Base-by-base conservation (phyloP, 2,888 invertebrate genomes). In the Conchocele bisecta region DNA sequence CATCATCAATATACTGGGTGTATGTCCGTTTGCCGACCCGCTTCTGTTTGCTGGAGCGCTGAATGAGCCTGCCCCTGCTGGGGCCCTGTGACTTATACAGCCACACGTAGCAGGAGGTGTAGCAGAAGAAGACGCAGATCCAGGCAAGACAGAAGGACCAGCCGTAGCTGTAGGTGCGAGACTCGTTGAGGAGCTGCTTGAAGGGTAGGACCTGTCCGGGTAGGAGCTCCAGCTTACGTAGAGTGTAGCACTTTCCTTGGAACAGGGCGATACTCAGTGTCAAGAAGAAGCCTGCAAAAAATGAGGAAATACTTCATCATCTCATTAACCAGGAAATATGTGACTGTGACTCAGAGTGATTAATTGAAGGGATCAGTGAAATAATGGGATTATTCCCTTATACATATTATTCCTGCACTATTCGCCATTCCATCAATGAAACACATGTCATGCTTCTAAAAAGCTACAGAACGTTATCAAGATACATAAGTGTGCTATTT, bases 111-210 rank as follows among this genome's bases (percentile, higher is more conserved):
- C 85, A 82, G 13, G 83, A 79, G 4, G 78, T 72, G 54, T 86
- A 86, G 61, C 83, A 83, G 50, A 87, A 71, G 53, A 79, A 81
- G 11, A 88, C 88, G 58, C 88, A 88, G 28, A 88, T 86, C 88
- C 88, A 88, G n/a, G 88, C 87, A 3, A 88, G 70, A 3, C 81
- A 80, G 68, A 88, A 88, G 1, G 88, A 88, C 88, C 88, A 88
- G 26, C 88, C 87, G 68, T 85, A 88, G 41, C 75, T 68, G 48
- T 86, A 80, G 11, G 70, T 74, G 26, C 84, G 73, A 22, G 77
- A 59, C 9, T 74, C 76, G 33, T 85, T 73, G 31, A 88, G 59
- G 9, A 81, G 50, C 24, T 82, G 70, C 63, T 84, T 86, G 72
- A 82, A 82, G 7, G 86, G 86, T 26, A 87, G 48, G 6, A 77